phyloP scores from a whole-genome alignment of 1,140 invertebrate genomes.

The Bombus confusus region DNA sequence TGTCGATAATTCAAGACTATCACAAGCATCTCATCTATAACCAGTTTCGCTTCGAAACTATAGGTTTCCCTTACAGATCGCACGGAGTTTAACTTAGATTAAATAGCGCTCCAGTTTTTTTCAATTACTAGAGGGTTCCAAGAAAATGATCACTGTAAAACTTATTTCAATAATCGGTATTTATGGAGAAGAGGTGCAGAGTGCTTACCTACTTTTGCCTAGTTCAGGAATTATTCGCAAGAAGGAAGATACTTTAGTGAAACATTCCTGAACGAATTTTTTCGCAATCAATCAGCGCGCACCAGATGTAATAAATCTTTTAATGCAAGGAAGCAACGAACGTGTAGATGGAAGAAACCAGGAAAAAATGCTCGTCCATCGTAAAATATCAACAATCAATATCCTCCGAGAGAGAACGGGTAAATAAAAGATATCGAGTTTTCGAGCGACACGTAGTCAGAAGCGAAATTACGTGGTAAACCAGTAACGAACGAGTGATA shows the following conservation, averaged over 20 bases:
- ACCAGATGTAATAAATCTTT: neutral
- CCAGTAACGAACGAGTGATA: too few species aligned
- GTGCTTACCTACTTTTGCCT: neutral
- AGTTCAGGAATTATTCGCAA: neutral
- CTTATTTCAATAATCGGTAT: neutral
- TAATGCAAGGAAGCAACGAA: neutral
- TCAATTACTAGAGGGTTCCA: too few species aligned
- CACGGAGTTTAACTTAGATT: too few species aligned
- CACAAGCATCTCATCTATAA: too few species aligned
- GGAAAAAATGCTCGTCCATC: neutral
- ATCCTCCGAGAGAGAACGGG: neutral
- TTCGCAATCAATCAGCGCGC: constrained; percentile 6
- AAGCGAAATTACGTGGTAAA: too few species aligned
- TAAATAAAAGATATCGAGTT: neutral
- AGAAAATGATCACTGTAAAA: neutral
- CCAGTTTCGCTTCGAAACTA: too few species aligned
- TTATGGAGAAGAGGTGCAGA: too few species aligned
- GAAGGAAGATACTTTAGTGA: neutral
- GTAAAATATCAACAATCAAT: too few species aligned
- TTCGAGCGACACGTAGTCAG: too few species aligned
- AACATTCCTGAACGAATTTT: neutral
- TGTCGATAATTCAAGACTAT: neutral
- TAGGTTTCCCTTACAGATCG: too few species aligned
- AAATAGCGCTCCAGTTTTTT: too few species aligned
- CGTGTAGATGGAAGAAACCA: neutral